A percentile compares a stretch with the other conserved stretches of the same genome.
Conservation (phyloP, 2,888 invertebrate species). For the Parnassius glacialis region DNA sequence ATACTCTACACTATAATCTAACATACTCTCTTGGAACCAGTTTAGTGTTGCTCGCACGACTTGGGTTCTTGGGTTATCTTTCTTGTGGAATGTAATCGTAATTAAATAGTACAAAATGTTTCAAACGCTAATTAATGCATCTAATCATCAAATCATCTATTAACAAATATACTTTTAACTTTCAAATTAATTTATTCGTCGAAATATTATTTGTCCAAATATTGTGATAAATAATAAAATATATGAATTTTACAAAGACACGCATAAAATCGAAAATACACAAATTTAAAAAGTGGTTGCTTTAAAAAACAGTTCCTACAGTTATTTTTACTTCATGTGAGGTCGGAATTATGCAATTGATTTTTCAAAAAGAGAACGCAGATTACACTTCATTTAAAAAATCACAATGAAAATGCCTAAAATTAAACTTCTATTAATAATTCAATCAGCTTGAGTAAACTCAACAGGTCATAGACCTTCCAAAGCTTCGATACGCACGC, state of each 20-base stretch:
- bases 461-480: no score
- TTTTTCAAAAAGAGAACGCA: no score
- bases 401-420: no score
- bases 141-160: no score
- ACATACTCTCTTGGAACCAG: neutral
- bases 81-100: conserved; percentile 5
- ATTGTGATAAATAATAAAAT: neutral
- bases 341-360: no score
- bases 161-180: neutral
- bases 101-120: neutral
- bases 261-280: neutral
- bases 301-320: no score
- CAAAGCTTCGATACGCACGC: no score
- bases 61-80: neutral
- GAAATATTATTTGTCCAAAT: neutral
- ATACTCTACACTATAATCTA: neutral
- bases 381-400: no score
- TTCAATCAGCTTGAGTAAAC: no score
- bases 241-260: neutral
- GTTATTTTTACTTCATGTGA: no score
- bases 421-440: neutral
- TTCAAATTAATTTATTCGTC: neutral
- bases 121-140: no score
- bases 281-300: neutral
- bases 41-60: no score